Base-by-base conservation (phyloP, 1,140 invertebrate species). In the Anastrepha obliqua region DNA sequence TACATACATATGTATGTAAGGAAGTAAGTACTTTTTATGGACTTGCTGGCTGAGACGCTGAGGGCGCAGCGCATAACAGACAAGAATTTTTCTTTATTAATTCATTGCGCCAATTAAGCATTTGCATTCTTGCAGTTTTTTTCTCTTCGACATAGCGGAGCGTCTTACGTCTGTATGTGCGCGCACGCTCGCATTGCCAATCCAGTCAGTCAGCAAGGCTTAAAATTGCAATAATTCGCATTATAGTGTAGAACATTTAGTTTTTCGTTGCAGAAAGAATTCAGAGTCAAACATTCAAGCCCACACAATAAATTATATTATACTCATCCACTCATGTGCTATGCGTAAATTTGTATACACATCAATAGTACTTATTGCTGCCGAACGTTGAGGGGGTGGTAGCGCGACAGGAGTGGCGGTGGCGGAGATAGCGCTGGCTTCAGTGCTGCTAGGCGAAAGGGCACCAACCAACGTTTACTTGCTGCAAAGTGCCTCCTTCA, bases 101-200 rank as follows among this genome's bases (percentile, higher is more conserved):
- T 81, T 81, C 74, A 81, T 81, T 81, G 47, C 74, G 74, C 74
- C 74, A 81, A 81, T 81, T 81, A 81, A 81, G 74, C 74, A 81
- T 81, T 81, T 81, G 74, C 74, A 81, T 81, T 81, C 51, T 55
- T 81, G 51, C 47, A 81, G 9, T 55, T 81, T 81, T 81, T 81
- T 81, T 55, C 55, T 20, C 1, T n/a, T 55, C 51, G 51, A 55
- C 51, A 55, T 29, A 29, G 29, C 29, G 29, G 29, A 29, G 11
- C 20, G n/a, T 55, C 42, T 81, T 81, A 20, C 15, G 2, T 44
- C 42, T 44, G 42, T 74, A 29, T 81, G 47, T 81, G 7, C 74
- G 8, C 47, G 17, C 17, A 47, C 74, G 20, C 47, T 81, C 47
- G 47, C 4, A n/a, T 81, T 20, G n/a, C 44, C n/a, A 81, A 81